Conservation (phyloP, 2,797 vertebrate species). For the Semotilus atromaculatus region DNA sequence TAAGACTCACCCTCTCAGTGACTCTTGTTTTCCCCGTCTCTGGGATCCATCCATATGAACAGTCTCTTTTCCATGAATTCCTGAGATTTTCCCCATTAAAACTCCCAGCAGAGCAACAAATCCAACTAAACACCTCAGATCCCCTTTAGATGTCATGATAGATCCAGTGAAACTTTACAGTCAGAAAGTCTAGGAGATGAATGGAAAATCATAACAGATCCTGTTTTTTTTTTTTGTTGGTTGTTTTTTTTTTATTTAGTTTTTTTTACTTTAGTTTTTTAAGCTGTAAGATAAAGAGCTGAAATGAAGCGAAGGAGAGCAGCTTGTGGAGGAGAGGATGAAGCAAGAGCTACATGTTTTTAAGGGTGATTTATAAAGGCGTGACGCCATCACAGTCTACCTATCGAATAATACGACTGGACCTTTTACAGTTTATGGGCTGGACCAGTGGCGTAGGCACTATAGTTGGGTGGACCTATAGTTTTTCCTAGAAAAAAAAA, state of each 20-base stretch:
- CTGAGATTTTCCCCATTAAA: conserved; percentile 42
- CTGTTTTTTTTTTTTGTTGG: neutral
- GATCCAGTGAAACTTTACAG: neutral
- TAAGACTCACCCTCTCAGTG: conserved; percentile 78
- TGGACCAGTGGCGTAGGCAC: too few species aligned
- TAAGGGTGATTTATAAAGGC: neutral
- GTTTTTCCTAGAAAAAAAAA: too few species aligned
- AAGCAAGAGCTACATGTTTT: neutral
- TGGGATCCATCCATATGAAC: conserved; percentile 48
- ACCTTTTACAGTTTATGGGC: too few species aligned
- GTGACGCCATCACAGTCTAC: neutral
- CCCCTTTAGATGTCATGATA: conserved; percentile 33
- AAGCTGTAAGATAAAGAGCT: neutral
- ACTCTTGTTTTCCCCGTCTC: conserved; percentile 79
- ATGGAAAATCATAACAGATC: neutral
- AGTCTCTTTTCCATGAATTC: conserved; percentile 46
- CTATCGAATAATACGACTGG: neutral
- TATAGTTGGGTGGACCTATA: too few species aligned
- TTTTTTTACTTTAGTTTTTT: too few species aligned
- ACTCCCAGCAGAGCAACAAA: conserved; percentile 53
- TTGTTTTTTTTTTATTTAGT: too few species aligned
- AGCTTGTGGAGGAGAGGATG: neutral
- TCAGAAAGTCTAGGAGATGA: neutral
- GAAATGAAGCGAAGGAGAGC: neutral
- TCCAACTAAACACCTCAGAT: conserved; percentile 50